Evolutionary conservation across 2,888 invertebrate genomes (phyloP).

Genomic region (Drosophila colorata): DNA sequence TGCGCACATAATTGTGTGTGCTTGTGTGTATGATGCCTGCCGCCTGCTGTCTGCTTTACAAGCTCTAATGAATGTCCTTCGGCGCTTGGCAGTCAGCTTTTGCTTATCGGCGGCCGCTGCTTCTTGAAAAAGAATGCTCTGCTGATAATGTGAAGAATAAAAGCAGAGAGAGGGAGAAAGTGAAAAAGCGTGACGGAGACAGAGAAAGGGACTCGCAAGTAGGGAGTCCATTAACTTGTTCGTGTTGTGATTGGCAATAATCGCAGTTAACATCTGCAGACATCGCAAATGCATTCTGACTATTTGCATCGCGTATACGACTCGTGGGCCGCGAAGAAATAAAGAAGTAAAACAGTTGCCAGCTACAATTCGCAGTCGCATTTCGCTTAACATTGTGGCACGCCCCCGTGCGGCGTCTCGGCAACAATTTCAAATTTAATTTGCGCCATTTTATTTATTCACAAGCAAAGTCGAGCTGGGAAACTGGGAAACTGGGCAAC

Average conservation of each 20-base stretch:
- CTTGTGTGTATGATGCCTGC: slow-evolving; percentile 13
- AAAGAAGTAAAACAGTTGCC: not conserved
- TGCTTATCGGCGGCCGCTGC: slow-evolving; percentile 15
- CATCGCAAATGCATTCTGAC: slow-evolving; percentile 9
- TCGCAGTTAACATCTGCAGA: slow-evolving; percentile 28
- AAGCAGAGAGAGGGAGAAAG: not conserved
- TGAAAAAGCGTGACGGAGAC: no score
- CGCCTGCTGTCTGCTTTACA: slow-evolving; percentile 14
- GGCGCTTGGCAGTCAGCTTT: slow-evolving; percentile 40
- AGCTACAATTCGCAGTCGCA: not conserved
- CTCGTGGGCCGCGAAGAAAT: not conserved
- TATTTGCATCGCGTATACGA: slow-evolving; percentile 34
- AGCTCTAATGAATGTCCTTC: slow-evolving; percentile 63
- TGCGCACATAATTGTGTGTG: not conserved
- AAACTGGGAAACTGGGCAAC: slow-evolving; percentile 10
- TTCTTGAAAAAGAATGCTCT: slow-evolving; percentile 1
- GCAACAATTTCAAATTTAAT: slow-evolving; percentile 70
- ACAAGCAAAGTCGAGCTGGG: slow-evolving; percentile 46
- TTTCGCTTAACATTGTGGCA: slow-evolving; percentile 1
- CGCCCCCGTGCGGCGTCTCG: slow-evolving; percentile 3
- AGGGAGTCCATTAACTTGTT: slow-evolving; percentile 32
- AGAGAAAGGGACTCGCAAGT: not conserved
- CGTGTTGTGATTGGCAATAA: slow-evolving; percentile 38
- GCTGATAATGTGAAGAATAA: slow-evolving; percentile 14
- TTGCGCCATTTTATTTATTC: slow-evolving; percentile 72